Conservation (phyloP, 2,113 vertebrate species). For the Mesembrinibis cayennensis region DNA sequence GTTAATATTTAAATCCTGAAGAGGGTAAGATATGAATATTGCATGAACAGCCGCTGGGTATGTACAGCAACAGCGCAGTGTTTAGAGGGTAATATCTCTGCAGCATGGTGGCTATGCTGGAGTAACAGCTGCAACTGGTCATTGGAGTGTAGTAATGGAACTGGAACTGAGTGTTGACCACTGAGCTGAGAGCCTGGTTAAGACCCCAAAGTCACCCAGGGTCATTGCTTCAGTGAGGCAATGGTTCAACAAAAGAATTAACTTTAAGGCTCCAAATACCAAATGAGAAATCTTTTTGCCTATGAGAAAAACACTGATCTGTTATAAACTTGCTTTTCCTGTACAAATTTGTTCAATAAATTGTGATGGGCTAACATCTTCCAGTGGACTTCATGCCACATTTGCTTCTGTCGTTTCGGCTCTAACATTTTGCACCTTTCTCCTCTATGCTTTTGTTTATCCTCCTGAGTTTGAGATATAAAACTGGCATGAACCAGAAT, state of each 20-base stretch:
- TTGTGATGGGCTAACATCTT: not conserved
- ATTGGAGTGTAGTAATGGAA: not conserved
- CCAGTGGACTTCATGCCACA: not conserved
- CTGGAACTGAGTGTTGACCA: not conserved
- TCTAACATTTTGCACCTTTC: not conserved
- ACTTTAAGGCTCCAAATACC: not conserved
- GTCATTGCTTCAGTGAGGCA: not conserved
- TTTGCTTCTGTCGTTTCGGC: not conserved
- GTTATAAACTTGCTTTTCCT: not conserved
- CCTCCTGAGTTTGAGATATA: not conserved
- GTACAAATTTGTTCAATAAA: not conserved
- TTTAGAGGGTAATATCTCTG: not conserved
- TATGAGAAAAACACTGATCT: not conserved
- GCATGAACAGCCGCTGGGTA: not conserved
- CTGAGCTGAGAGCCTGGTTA: not conserved
- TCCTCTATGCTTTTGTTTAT: not conserved
- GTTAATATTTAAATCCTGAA: not conserved
- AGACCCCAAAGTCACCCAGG: not conserved
- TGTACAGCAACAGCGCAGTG: not conserved
- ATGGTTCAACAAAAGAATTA: not conserved
- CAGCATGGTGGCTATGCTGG: not conserved
- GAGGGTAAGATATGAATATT: not conserved
- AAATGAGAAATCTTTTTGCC: not conserved
- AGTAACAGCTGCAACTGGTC: not conserved
- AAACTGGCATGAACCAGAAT: not conserved